These are phyloP conservation scores for Paracanthobrama guichenoti DNA, from an alignment of 2,113 vertebrate species.

Conservation along the genomic window DNA sequence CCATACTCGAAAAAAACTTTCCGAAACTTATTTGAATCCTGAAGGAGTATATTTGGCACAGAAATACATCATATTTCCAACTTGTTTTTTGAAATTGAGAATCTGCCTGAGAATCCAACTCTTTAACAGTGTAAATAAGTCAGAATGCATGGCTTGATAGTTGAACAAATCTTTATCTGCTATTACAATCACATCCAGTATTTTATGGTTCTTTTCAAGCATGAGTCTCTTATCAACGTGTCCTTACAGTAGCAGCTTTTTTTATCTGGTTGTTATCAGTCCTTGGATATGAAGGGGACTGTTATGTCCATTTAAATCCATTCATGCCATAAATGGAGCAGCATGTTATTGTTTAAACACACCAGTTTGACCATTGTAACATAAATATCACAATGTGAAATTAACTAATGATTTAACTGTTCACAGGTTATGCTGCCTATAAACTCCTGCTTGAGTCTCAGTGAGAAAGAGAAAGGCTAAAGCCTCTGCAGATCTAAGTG, in stretches of 20 bases:
- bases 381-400: background rate
- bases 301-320: background rate
- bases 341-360: background rate
- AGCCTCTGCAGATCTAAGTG: slow-evolving; percentile 55
- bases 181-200: background rate
- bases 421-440: slow-evolving; percentile 80
- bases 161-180: background rate
- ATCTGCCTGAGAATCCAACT: no score
- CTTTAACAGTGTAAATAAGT: no score
- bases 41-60: no score
- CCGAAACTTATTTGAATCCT: no score
- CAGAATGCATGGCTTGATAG: background rate
- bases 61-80: no score
- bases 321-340: background rate
- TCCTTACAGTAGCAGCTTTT: slow-evolving; percentile 23
- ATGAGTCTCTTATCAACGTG: background rate
- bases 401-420: background rate
- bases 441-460: slow-evolving; percentile 76
- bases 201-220: background rate
- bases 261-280: slow-evolving; percentile 21
- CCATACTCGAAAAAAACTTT: no score
- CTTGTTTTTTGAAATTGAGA: no score
- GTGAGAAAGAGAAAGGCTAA: slow-evolving; percentile 83
- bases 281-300: background rate
- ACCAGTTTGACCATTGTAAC: background rate